phyloP scores from a whole-genome alignment of 2,113 vertebrate species.

The Colossoma macropomum region DNA sequence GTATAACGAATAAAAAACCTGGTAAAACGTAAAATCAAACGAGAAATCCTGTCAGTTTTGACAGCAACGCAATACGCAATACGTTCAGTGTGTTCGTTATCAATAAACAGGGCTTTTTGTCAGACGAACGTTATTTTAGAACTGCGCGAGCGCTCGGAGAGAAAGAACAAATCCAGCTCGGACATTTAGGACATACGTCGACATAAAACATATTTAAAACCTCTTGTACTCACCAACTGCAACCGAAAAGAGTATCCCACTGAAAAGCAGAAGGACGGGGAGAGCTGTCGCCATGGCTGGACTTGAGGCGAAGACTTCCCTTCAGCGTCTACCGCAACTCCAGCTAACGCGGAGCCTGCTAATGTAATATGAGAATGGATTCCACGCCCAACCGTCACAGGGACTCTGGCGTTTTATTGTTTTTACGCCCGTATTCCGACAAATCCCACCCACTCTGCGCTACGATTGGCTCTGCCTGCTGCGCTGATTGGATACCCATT shows the following conservation, averaged over 20 bases:
- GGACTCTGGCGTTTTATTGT: not conserved
- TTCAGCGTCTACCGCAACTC: not conserved
- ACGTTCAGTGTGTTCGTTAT: no score
- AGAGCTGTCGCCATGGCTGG: conserved; percentile 63
- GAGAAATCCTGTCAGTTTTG: no score
- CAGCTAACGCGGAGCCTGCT: not conserved
- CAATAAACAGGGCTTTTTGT: no score
- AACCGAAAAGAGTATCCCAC: conserved; percentile 8
- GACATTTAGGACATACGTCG: no score
- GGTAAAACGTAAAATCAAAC: no score
- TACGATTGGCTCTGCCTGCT: not conserved
- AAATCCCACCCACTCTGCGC: not conserved
- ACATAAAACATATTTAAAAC: not conserved
- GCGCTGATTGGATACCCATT: not conserved
- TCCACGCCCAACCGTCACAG: not conserved
- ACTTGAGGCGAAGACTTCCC: not conserved
- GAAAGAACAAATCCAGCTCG: no score
- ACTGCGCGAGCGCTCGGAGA: no score
- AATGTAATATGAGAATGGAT: conserved; percentile 18
- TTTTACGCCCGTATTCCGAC: not conserved
- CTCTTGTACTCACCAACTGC: conserved; percentile 61
- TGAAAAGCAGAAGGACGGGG: conserved; percentile 40
- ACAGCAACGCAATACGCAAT: no score
- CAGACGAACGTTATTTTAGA: no score
- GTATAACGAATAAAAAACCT: no score